Conservation (phyloP, 2,113 vertebrate genomes). For the Labeo catla region DNA sequence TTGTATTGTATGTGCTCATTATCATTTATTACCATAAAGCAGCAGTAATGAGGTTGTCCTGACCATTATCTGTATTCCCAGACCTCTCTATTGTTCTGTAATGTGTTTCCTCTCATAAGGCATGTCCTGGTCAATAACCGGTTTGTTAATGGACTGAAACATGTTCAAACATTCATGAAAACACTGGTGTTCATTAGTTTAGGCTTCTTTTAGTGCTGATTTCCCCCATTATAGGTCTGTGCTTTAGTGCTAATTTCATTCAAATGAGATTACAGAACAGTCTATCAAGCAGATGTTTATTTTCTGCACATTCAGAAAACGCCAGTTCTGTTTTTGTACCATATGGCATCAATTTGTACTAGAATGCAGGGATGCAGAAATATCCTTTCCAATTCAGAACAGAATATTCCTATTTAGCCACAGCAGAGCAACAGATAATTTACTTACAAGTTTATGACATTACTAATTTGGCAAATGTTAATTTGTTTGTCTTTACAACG, state of each 20-base stretch:
- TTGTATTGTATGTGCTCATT: not conserved
- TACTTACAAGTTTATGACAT: not conserved
- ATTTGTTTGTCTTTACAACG: not conserved
- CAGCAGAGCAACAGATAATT: not conserved
- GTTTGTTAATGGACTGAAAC: not conserved
- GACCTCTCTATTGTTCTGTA: not conserved
- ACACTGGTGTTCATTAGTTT: not conserved
- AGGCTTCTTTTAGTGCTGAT: not conserved
- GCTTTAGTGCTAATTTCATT: not conserved
- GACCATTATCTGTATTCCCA: not conserved
- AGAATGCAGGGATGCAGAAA: not conserved
- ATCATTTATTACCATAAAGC: not conserved
- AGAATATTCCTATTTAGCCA: not conserved
- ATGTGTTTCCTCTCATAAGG: not conserved
- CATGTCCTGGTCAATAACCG: not conserved
- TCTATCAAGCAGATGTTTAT: not conserved
- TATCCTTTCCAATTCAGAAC: not conserved
- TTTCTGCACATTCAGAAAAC: not conserved
- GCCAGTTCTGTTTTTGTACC: not conserved
- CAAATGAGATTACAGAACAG: not conserved
- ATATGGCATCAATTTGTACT: not conserved
- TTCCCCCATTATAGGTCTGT: not conserved
- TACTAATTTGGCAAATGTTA: not conserved
- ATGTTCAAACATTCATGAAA: not conserved
- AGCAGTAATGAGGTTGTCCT: not conserved